Evolutionary conservation across 2,113 vertebrate genomes (phyloP), one percentile per base, ranked within the genome.

Genomic region (Chitala chitala): DNA sequence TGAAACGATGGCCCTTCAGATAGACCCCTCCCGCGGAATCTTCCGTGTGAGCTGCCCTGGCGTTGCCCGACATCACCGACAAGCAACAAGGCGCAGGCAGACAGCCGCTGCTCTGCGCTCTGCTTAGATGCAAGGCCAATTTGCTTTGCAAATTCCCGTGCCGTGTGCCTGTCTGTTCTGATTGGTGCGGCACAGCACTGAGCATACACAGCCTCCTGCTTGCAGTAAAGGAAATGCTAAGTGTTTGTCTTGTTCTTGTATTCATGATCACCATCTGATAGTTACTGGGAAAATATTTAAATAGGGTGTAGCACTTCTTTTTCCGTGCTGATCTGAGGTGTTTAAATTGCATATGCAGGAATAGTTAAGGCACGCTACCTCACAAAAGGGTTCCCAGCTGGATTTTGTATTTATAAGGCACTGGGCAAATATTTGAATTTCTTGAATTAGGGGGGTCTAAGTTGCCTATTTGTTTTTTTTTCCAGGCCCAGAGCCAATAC

Each of bases 81-180:
- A 24, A 22, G 54, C 48, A 51, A 15, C 77, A 77, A 44, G 68
- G 72, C 24, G 73, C 68, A 58, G 54, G 75, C 12, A 50, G 77
- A 81, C 58, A 81, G n/a, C n/a, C n/a, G n/a, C 69, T 42, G 48
- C 33, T 51, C 46, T 10, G 6, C 73, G 79, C 79, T 78, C 74
- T n/a, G 75, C 31, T 74, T 40, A 59, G 68, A 72, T 42, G 8
- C 48, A 63, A 36, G 22, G 75, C 15, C 66, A 26, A 77, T 82
- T 82, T 82, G 78, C 40, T 71, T 75, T 80, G 75, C 78, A 82
- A 82, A 82, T 82, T 17, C 24, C 12, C 6, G 13, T 42, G 38
- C 31, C 69, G 48, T 74, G 44, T 71, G 63, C 64, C 73, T 77
- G 63, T 26, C 46, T 4, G 33, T 64, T 58, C 46, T 2, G 54